Conservation (phyloP, 2,888 invertebrate species). For the Brenthis daphne region DNA sequence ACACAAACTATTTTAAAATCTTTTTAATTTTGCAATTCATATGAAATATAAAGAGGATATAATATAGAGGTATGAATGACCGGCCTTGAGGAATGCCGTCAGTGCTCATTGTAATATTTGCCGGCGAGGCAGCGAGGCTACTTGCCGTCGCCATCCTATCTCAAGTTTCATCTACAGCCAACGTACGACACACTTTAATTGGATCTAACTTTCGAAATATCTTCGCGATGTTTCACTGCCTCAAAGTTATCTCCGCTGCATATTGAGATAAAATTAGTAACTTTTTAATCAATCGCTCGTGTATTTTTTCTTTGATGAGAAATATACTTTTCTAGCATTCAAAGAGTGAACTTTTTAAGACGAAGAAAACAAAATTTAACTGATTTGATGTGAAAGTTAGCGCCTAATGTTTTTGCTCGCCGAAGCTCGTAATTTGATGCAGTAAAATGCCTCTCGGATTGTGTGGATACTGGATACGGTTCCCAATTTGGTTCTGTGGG, state of each 20-base stretch:
- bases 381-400: too few relatives aligned
- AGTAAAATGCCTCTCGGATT: too few relatives aligned
- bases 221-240: constrained; percentile 29
- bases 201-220: constrained; percentile 42
- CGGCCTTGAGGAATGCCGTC: constrained; percentile 75
- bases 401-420: too few relatives aligned
- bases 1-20: not conserved
- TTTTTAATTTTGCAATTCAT: not conserved
- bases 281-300: constrained; percentile 3
- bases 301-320: too few relatives aligned
- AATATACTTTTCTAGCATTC: too few relatives aligned
- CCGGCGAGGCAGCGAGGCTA: constrained; percentile 43
- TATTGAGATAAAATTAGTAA: constrained; percentile 12
- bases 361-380: too few relatives aligned
- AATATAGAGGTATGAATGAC: constrained; percentile 56
- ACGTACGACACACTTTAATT: constrained; percentile 44
- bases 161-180: constrained; percentile 51
- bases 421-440: too few relatives aligned
- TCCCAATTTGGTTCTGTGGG: too few relatives aligned
- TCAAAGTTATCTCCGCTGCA: constrained; percentile 19
- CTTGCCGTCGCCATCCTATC: constrained; percentile 50
- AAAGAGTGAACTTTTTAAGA: too few relatives aligned
- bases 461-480: too few relatives aligned
- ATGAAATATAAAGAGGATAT: constrained; percentile 31
- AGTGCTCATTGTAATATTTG: constrained; percentile 46